These are phyloP conservation scores for Tribolium freemani DNA, from an alignment of 2,888 invertebrate genomes.

Conservation along the genomic window DNA sequence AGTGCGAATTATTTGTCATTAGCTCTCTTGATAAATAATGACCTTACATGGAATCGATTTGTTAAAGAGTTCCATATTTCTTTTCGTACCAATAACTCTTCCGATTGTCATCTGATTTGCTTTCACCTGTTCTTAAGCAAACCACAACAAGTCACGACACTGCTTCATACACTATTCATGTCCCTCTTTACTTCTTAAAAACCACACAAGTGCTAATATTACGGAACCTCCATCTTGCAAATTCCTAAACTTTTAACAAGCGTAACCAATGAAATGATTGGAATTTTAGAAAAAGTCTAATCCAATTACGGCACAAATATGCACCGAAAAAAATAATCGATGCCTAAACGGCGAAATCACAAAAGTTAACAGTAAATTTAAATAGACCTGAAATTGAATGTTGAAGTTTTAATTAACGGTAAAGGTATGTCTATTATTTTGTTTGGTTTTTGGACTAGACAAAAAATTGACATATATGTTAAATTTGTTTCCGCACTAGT, in stretches of 20 bases:
- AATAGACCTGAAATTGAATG: background rate
- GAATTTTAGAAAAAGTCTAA: conserved; percentile 25
- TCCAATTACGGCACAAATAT: conserved; percentile 27
- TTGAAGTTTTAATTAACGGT: background rate
- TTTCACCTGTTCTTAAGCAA: conserved; percentile 38
- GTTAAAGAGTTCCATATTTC: conserved; percentile 18
- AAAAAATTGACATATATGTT: conserved; percentile 30
- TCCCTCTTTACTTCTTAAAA: background rate
- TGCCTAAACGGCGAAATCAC: too few relatives aligned
- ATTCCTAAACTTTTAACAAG: conserved; percentile 16
- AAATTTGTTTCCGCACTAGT: conserved; percentile 25
- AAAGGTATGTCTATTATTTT: background rate
- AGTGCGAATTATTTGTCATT: conserved; percentile 24
- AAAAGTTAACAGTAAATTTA: conserved; percentile 11
- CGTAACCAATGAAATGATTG: conserved; percentile 32
- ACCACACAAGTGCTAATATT: background rate
- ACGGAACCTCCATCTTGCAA: background rate
- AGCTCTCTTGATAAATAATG: conserved; percentile 4
- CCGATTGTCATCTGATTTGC: conserved; percentile 40
- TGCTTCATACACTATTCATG: conserved; percentile 9
- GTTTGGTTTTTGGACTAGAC: conserved; percentile 1
- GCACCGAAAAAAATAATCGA: conserved; percentile 9
- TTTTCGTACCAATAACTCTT: conserved; percentile 37
- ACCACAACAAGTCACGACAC: conserved; percentile 36
- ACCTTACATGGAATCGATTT: conserved; percentile 21